Evolutionary conservation across 2,888 invertebrate species (phyloP), one percentile per base, ranked within the genome.

Genomic region (Tenodera sinensis): DNA sequence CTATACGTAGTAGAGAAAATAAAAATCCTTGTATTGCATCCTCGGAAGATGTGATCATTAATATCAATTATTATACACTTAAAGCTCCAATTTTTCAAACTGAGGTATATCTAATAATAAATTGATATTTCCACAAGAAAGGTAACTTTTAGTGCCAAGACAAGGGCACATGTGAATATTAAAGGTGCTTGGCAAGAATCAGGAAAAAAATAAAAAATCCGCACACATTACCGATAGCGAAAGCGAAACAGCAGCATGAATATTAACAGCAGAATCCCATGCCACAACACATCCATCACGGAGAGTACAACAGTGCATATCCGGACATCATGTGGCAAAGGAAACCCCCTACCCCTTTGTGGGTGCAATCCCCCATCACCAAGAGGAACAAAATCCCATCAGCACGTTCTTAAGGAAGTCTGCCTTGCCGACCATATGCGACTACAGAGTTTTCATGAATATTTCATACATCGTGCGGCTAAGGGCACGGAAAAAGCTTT

Each of bases 351-450:
- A 42, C 42, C 42, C 42, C 12, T 42, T 42, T 42, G 42, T 42
- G 42, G 42, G 42, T 42, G 42, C 54, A 88, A 27, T 42, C 82
- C 86, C 88, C 47, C 88, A 20, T 54, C 27, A 85, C 28, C 42
- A 87, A 86, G 83, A 47, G 88, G 84, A 89, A 89, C 86, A 89
- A 90, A 90, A 90, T 90, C 90, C 90, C 89, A 90, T 90, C 88
- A 89, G 71, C 88, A 54, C 83, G 54, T 89, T 88, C 90, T 89
- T 90, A 89, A 87, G 89, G 89, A 81, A 71, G 84, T 87, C 81
- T 42, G 71, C 86, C 86, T 87, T 71, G 47, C 47, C 83, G 83
- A 34, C 88, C 85, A 86, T 28, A 86, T 81, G 81, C 88, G 88
- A 30, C 71, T 71, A 28, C 83, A 27, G 54, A 89, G 85, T 85